phyloP scores from a whole-genome alignment of 2,888 invertebrate species.

The Drosophila pseudotakahashii region DNA sequence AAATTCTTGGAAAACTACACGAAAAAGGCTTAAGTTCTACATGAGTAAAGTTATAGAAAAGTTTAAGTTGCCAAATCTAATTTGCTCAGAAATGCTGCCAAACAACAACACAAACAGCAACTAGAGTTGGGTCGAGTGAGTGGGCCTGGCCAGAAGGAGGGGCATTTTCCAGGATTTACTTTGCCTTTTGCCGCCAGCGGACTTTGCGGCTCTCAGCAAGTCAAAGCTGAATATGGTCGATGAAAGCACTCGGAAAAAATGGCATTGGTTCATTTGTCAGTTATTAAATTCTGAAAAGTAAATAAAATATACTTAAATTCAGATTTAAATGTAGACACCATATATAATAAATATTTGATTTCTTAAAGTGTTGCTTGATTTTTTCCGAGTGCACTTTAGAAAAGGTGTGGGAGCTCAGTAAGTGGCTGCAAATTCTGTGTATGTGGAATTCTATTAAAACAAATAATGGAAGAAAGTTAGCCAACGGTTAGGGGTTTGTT shows the following conservation, averaged over 20 bases:
- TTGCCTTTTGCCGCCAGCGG: conserved; percentile 47
- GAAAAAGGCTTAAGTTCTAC: conserved; percentile 76
- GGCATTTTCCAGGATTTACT: conserved; percentile 42
- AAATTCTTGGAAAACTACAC: conserved; percentile 64
- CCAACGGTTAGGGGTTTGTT: conserved; percentile 46
- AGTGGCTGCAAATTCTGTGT: conserved; percentile 40
- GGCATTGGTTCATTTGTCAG: not conserved
- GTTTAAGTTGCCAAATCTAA: conserved; percentile 71
- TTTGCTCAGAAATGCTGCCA: conserved; percentile 57
- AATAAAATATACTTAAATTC: not conserved
- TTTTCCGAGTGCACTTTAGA: not conserved
- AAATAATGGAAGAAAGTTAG: conserved; percentile 61
- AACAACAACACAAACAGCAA: conserved; percentile 44
- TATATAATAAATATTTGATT: not conserved
- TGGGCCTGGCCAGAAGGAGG: conserved; percentile 12
- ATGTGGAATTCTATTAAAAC: conserved; percentile 60
- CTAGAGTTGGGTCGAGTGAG: conserved; percentile 24
- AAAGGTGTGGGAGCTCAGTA: conserved; percentile 15
- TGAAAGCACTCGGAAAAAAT: not conserved
- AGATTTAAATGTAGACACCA: not conserved
- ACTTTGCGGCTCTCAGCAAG: conserved; percentile 45
- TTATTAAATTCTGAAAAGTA: not conserved
- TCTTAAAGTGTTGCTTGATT: too few relatives aligned
- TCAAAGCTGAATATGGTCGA: conserved; percentile 31
- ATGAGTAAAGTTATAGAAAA: conserved; percentile 76